Evolutionary conservation across 2,113 vertebrate species (phyloP).

Genomic region (Centrocercus urophasianus): DNA sequence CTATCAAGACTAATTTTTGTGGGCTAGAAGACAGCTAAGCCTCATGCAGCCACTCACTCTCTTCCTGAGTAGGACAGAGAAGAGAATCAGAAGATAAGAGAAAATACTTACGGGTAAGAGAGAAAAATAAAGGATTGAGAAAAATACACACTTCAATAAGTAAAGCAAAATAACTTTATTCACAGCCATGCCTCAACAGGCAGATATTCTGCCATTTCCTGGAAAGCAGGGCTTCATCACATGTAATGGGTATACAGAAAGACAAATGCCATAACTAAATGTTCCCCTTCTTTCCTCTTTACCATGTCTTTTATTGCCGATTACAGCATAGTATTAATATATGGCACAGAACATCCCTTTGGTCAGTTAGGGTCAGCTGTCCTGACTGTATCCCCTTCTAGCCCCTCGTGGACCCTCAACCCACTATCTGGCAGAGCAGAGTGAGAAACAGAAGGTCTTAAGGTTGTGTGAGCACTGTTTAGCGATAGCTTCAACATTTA

Average conservation of each 20-base stretch:
- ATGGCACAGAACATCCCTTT: not conserved
- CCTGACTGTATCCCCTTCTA: not conserved
- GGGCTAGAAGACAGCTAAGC: not conserved
- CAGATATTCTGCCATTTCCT: not conserved
- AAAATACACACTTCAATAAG: not conserved
- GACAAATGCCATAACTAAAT: accelerated
- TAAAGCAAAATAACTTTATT: not conserved
- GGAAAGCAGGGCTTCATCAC: not conserved
- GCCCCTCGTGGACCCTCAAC: not conserved
- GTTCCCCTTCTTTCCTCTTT: not conserved
- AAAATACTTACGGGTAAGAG: not conserved
- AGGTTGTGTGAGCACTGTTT: not conserved
- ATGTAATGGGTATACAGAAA: not conserved
- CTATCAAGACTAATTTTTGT: not conserved
- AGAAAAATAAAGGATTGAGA: not conserved
- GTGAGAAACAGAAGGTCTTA: not conserved
- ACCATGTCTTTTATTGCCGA: not conserved
- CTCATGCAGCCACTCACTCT: accelerated
- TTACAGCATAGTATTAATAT: no score
- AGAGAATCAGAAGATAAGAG: not conserved
- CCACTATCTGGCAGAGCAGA: not conserved
- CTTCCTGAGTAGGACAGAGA: accelerated
- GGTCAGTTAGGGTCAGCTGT: not conserved
- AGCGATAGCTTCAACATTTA: not conserved
- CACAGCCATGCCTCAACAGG: accelerated